Percentiles rank a stretch among this genome's conserved stretches.
These are phyloP conservation scores for Misgurnus mizolepis DNA, from an alignment of 2,113 vertebrate genomes.

Conservation along the genomic window DNA sequence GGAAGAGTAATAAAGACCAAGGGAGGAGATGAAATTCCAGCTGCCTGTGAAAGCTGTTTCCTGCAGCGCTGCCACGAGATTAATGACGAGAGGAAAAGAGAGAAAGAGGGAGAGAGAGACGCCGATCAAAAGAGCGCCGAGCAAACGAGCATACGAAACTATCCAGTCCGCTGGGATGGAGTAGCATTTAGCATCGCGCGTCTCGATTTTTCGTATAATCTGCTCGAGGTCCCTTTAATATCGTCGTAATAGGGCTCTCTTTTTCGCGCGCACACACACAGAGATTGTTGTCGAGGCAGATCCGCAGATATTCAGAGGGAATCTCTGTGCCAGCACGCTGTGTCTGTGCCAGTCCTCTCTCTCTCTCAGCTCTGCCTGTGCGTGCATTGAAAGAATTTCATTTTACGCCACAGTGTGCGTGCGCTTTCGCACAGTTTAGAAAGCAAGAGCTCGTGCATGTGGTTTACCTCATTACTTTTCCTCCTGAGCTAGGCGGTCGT, in stretches of 20 bases:
- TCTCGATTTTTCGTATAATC: constrained; percentile 5
- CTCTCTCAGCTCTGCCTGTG: background rate
- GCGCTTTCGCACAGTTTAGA: background rate
- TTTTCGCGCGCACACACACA: background rate
- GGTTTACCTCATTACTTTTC: background rate
- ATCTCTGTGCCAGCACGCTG: background rate
- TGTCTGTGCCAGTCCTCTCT: background rate
- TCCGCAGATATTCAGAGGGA: constrained; percentile 21
- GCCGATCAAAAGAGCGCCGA: background rate
- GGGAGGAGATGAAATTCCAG: constrained; percentile 60
- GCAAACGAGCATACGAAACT: constrained; percentile 9
- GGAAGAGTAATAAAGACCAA: constrained; percentile 52
- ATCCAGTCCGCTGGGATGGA: constrained; percentile 6
- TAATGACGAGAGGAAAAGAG: constrained; percentile 49
- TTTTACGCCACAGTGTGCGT: background rate
- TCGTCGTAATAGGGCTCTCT: constrained; percentile 7
- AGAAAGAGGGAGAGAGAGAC: constrained; percentile 28
- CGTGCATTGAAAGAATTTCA: background rate
- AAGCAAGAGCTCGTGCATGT: background rate
- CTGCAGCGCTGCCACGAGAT: constrained; percentile 48
- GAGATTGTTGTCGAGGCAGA: constrained; percentile 8
- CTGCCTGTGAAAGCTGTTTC: constrained; percentile 54
- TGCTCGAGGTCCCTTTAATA: background rate
- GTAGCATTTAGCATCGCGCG: constrained; percentile 7
- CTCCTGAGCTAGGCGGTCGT: too few species aligned